Evolutionary conservation across 2,888 invertebrate species (phyloP).

Genomic region (Calliopum simillimum): DNA sequence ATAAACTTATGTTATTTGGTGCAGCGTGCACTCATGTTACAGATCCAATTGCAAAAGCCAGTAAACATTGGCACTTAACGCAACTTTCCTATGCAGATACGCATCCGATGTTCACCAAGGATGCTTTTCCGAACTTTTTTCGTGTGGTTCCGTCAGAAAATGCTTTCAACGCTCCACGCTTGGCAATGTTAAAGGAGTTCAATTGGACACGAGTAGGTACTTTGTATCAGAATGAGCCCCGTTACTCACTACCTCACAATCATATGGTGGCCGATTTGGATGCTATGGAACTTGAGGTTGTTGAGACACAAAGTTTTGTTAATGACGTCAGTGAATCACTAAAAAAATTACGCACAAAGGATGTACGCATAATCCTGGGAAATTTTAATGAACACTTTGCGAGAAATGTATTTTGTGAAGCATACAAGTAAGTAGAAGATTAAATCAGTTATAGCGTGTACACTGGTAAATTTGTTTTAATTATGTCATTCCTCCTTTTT

Average conservation of each 20-base stretch:
- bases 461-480: no score
- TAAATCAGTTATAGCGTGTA: no score
- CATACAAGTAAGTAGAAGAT: slow-evolving; percentile 72
- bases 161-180: slow-evolving; percentile 92
- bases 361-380: slow-evolving; percentile 93
- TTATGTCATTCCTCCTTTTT: no score
- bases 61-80: slow-evolving; percentile 96
- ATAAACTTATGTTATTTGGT: slow-evolving; percentile 95
- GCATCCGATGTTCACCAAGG: slow-evolving; percentile 95
- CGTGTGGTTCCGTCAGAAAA: slow-evolving; percentile 96
- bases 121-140: slow-evolving; percentile 96
- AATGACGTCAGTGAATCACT: slow-evolving; percentile 86
- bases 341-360: slow-evolving; percentile 86
- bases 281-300: slow-evolving; percentile 81
- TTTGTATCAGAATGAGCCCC: slow-evolving; percentile 94
- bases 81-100: slow-evolving; percentile 98
- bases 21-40: slow-evolving; percentile 97
- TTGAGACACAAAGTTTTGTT: slow-evolving; percentile 91
- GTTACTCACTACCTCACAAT: slow-evolving; percentile 92
- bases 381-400: slow-evolving; percentile 98
- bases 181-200: slow-evolving; percentile 88
- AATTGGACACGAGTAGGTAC: slow-evolving; percentile 99
- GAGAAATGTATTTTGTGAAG: slow-evolving; percentile 87
- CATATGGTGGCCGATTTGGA: slow-evolving; percentile 89
- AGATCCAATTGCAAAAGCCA: slow-evolving; percentile 96